Evolutionary conservation across 2,797 vertebrate genomes (phyloP), one percentile per base, ranked within the genome.

Genomic region (Aeoliscus strigatus): DNA sequence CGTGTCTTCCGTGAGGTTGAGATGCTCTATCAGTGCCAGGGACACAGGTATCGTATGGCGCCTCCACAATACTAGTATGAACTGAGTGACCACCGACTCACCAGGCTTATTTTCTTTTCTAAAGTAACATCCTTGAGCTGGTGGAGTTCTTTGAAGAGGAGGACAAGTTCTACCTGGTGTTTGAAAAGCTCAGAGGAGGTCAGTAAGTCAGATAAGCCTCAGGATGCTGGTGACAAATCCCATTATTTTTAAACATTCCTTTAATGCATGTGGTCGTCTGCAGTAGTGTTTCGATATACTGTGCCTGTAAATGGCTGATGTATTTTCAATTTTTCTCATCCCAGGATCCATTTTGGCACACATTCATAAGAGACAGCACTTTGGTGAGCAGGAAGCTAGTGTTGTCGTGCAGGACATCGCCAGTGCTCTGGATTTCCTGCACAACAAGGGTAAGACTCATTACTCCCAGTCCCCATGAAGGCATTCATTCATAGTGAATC

Each of bases 11-110:
- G 95, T 17, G 96, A 99, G 79, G 96, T 99, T 70, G 96, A 99
- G 85, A 99, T 95, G 93, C 87, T 99, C 27, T 99, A 99, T 41
- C 96, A 99, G 83, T 99, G 96, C 81, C 96, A 98, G 86, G 96
- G 96, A 27, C 95, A 98, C 83, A 92, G 94, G 96, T 95, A 86
- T 59, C n/a, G n/a, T n/a, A n/a, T n/a, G n/a, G n/a, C n/a, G n/a
- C n/a, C n/a, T n/a, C n/a, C n/a, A n/a, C n/a, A n/a, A n/a, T n/a
- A n/a, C n/a, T n/a, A 9, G 10, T 10, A 18, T 17, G 4, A 11
- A 2, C 2, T 2, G 6, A 17, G 8, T 17, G 11, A 16, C 2
- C 4, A 34, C 11, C 9, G 24, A 25, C 24, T 25, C 18, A 8
- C 12, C 16, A 1, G 41, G 4, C 2, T 48, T 36, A 37, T 39